Percentiles rank a stretch among this genome's conserved stretches.
These are phyloP conservation scores for Arge pagana DNA, from an alignment of 2,888 invertebrate genomes.

Conservation along the genomic window DNA sequence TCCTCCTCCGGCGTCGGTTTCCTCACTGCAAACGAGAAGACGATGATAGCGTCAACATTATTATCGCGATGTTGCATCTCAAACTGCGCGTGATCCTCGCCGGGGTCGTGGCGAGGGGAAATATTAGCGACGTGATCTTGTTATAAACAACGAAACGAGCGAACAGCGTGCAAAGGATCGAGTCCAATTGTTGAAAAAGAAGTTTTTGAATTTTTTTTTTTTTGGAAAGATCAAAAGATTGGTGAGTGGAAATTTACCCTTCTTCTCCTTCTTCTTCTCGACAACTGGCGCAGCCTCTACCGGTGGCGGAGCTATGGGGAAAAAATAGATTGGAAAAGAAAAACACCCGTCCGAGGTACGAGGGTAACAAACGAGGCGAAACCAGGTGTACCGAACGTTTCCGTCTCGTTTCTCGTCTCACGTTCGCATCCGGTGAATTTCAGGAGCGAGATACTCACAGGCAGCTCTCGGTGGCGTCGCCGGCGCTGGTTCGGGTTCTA, in stretches of 20 bases:
- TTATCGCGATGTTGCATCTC: no score
- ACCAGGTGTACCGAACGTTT: constrained; percentile 6
- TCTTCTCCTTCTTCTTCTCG: constrained; percentile 23
- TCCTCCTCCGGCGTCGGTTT: constrained; percentile 41
- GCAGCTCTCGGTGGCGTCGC: constrained; percentile 28
- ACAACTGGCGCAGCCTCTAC: constrained; percentile 33
- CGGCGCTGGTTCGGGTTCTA: constrained; percentile 36
- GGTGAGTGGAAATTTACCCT: no score
- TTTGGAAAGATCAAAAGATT: no score
- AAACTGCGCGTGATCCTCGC: no score
- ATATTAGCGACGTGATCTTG: no score
- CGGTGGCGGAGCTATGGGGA: constrained; percentile 18
- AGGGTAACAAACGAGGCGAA: background rate
- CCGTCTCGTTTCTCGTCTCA: constrained; percentile 23
- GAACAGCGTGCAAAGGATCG: no score
- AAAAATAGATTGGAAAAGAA: background rate
- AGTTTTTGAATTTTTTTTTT: no score
- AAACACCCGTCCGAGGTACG: background rate
- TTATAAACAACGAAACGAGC: no score
- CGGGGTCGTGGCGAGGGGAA: no score
- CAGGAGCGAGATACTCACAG: constrained; percentile 16
- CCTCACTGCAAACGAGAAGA: constrained; percentile 40
- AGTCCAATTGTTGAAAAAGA: no score
- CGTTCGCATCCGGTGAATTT: constrained; percentile 17
- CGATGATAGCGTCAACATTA: no score